Percentiles rank a stretch among this genome's conserved stretches.
Conservation (phyloP, 2,888 invertebrate genomes). For the Linnaemya tessellans region DNA sequence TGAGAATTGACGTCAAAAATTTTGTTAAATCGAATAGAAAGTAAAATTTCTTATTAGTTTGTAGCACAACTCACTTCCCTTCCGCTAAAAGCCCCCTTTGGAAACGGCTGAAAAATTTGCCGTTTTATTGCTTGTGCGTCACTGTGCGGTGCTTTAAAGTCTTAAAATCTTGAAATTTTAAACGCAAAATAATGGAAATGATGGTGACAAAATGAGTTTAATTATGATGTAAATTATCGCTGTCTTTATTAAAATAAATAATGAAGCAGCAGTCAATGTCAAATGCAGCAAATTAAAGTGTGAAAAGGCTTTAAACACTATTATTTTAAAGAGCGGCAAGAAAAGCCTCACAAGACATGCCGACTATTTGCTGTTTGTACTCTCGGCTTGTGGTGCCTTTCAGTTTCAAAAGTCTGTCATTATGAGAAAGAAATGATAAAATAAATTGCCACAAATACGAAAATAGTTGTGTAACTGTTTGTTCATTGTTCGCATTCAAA, state of each 20-base stretch:
- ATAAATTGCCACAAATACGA: conserved; percentile 50
- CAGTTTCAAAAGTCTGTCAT: conserved; percentile 15
- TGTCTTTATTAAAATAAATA: conserved; percentile 51
- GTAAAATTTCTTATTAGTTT: too few species aligned
- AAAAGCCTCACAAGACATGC: conserved; percentile 11
- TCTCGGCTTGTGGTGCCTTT: not conserved
- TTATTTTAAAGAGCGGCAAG: conserved; percentile 1
- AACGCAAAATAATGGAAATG: conserved; percentile 56
- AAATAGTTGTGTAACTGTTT: conserved; percentile 41
- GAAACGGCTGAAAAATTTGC: too few species aligned
- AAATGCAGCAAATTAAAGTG: conserved; percentile 34
- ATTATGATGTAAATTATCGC: conserved; percentile 63
- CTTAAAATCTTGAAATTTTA: not conserved
- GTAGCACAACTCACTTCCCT: too few species aligned
- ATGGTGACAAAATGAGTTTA: conserved; percentile 65
- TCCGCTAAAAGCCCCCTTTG: too few species aligned
- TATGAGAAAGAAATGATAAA: not conserved
- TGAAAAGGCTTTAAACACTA: conserved; percentile 48
- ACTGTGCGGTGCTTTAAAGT: not conserved
- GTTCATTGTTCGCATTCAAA: conserved; percentile 13
- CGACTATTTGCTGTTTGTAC: not conserved
- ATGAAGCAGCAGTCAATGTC: conserved; percentile 51
- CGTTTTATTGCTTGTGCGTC: too few species aligned
- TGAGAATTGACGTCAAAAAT: too few species aligned
- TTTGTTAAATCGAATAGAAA: too few species aligned